Conservation (phyloP, 2,888 invertebrate genomes). For the Lepeophtheirus nordmannii region DNA sequence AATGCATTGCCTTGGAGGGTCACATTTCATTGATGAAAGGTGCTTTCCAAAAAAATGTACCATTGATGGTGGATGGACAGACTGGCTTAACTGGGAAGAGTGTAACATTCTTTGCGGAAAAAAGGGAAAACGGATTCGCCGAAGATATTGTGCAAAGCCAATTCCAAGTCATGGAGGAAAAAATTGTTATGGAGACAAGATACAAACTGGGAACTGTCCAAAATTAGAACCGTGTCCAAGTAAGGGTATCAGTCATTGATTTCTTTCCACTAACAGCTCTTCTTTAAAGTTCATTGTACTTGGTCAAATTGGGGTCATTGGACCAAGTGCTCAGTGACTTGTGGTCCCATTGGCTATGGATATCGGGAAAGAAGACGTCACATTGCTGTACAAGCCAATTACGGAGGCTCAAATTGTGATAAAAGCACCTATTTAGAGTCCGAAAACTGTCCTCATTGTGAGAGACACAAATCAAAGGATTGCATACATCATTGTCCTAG, state of each 20-base stretch:
- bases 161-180: not conserved
- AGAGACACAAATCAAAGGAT: too few species aligned
- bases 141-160: not conserved
- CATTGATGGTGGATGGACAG: slow-evolving; percentile 1
- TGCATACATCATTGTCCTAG: too few species aligned
- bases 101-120: not conserved
- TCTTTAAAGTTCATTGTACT: not conserved
- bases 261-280: too few species aligned
- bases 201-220: not conserved
- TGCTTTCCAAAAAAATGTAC: not conserved
- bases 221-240: not conserved
- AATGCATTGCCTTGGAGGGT: not conserved
- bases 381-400: too few species aligned
- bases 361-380: not conserved
- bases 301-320: not conserved
- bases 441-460: too few species aligned
- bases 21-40: not conserved
- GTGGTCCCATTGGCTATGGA: not conserved
- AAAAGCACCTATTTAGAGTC: too few species aligned
- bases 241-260: not conserved
- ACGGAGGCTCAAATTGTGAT: too few species aligned
- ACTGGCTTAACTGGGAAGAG: slow-evolving; percentile 2
- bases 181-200: not conserved
- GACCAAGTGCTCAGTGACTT: not conserved
- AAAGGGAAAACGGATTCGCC: not conserved